These are phyloP conservation scores for Rhipidura dahli DNA, from an alignment of 2,113 vertebrate species.

Conservation along the genomic window DNA sequence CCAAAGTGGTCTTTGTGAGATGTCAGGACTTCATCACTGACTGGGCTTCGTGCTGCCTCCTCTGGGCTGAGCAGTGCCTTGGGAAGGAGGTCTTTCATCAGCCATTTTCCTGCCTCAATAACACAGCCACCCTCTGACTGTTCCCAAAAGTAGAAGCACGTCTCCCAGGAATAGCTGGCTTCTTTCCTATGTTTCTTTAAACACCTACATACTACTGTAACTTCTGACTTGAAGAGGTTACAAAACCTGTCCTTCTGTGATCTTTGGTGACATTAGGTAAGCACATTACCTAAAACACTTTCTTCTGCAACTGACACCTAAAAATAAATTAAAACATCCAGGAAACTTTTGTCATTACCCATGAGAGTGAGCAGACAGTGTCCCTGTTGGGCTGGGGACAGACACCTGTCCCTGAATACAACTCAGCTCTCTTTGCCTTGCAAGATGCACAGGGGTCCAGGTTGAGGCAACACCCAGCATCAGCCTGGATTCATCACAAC, in stretches of 20 bases:
- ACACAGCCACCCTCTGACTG: not conserved
- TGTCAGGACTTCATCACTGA: not conserved
- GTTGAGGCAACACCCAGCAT: not conserved
- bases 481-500: not conserved
- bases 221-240: not conserved
- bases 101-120: not conserved
- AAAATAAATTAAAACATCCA: not conserved
- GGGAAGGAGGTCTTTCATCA: not conserved
- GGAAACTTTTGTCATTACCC: accelerated
- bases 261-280: not conserved
- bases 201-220: not conserved
- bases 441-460: not conserved
- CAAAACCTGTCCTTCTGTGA: not conserved
- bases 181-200: not conserved
- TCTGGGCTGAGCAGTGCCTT: not conserved
- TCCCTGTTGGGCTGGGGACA: not conserved
- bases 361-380: accelerated
- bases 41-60: not conserved
- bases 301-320: not conserved
- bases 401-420: not conserved
- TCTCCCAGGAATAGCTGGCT: not conserved
- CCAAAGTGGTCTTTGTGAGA: not conserved
- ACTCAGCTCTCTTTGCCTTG: not conserved
- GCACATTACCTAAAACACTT: not conserved
- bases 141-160: conserved; percentile 1